These are phyloP conservation scores for Plagodis dolabraria DNA, from an alignment of 2,888 invertebrate genomes.

Conservation along the genomic window DNA sequence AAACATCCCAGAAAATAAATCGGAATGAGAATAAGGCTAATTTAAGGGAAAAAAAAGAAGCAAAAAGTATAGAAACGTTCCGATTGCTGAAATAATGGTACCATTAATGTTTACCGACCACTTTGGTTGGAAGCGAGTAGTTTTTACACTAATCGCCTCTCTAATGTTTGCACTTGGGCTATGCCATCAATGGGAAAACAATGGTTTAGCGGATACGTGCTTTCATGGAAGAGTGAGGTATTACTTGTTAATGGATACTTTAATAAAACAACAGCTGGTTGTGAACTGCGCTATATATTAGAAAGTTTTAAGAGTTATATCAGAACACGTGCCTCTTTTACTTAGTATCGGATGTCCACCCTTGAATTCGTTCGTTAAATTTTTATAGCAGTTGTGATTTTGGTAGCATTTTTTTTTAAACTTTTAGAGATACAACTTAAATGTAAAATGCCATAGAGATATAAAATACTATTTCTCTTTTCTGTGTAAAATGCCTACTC, in stretches of 20 bases:
- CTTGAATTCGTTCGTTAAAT: too few species aligned
- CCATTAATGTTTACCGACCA: constrained; percentile 36
- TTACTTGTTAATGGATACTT: constrained; percentile 4
- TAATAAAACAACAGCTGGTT: not conserved
- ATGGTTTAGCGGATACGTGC: constrained; percentile 15
- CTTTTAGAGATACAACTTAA: too few species aligned
- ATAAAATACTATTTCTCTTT: too few species aligned
- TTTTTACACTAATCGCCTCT: constrained; percentile 32
- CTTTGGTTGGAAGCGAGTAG: constrained; percentile 33
- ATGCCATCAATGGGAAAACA: constrained; percentile 16
- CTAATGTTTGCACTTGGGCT: constrained; percentile 24
- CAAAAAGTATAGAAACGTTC: constrained; percentile 22
- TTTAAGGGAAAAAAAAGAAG: constrained; percentile 10
- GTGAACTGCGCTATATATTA: too few species aligned
- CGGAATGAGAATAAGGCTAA: constrained; percentile 5
- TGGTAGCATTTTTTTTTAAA: too few species aligned
- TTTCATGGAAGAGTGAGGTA: constrained; percentile 8
- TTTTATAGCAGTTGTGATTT: too few species aligned
- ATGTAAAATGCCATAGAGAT: too few species aligned
- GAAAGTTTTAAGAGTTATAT: too few species aligned
- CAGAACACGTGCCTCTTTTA: too few species aligned
- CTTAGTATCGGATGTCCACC: too few species aligned
- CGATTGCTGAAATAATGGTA: constrained; percentile 32
- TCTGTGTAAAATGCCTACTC: too few species aligned
- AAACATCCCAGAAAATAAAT: constrained; percentile 7